Base-by-base conservation (phyloP, 2,888 invertebrate species). In the Asteroscopus sphinx region DNA sequence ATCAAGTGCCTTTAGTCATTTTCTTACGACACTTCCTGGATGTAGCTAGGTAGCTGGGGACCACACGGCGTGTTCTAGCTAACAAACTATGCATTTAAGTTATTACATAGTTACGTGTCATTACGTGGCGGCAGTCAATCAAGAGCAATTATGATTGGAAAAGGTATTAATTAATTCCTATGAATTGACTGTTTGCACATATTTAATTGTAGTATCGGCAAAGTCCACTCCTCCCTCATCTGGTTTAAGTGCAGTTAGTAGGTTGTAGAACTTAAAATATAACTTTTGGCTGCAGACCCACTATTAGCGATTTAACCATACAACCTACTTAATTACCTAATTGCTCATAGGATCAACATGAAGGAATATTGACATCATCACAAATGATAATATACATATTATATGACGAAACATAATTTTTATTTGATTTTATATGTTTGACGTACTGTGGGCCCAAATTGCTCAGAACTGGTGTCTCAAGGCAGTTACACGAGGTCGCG, bases 21-120 rank as follows among this genome's bases (percentile, higher is more conserved):
- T 3, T 16, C 16, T 45, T 28, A 13, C 49, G 32, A 63, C 11
- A 44, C 11, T 28, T 1, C 9, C 8, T 33, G 46, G 9, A 16
- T 41, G 7, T 32, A 26, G 21, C 4, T 21, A 21, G 33, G 46
- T 37, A 35, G 8, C 33, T 33, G 7, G 28, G 39, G 62, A 62
- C 54, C 62, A 61, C 68, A 61, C 65, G 12, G 33, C 35, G 48
- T 26, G 62, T 25, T 48, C 16, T 6, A 30, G 7, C 26, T 25
- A 33, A 46, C 36, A 51, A 62, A 63, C 69, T 36, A 28, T 51
- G 30, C 54, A 68, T 30, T 63, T 68, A 68, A 28, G 32, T 68
- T 37, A 62, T 66, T 66, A n/a, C n/a, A n/a, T n/a, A 51, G 69
- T 67, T 56, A 63, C 56, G 44, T 68, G 48, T 56, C 44, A 68